Evolutionary conservation across 1,140 invertebrate species (phyloP).

Genomic region (Maniola jurtina): DNA sequence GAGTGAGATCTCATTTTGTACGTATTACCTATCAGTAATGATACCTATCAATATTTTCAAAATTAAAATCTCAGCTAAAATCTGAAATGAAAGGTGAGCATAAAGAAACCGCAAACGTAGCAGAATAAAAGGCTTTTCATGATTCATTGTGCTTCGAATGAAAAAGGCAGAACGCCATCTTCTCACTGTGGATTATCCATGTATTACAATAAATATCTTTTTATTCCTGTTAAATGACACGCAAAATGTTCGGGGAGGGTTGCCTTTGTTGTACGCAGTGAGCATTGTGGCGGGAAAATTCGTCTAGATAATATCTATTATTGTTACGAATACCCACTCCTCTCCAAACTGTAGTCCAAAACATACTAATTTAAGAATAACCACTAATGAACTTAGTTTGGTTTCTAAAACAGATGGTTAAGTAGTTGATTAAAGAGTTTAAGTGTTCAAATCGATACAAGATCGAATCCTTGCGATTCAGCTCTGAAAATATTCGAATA

Average conservation of each 20-base stretch:
- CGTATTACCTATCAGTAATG: too few species aligned
- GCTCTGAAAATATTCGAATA: too few species aligned
- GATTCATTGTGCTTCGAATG: conserved; percentile 23
- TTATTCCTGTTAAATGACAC: conserved; percentile 19
- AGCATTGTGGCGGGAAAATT: neutral
- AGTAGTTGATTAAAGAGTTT: too few species aligned
- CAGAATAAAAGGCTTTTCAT: conserved; percentile 20
- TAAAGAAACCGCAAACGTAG: conserved; percentile 21
- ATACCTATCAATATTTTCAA: conserved; percentile 4
- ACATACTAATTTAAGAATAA: too few species aligned
- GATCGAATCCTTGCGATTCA: too few species aligned
- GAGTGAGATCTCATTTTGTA: too few species aligned
- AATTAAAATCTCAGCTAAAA: neutral
- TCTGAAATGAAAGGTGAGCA: conserved; percentile 20
- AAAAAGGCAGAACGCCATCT: conserved; percentile 19
- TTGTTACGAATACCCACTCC: too few species aligned
- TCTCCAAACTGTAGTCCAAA: too few species aligned
- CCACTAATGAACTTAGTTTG: too few species aligned
- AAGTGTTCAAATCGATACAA: too few species aligned
- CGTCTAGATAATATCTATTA: neutral
- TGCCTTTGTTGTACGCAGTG: neutral
- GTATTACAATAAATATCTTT: conserved; percentile 28
- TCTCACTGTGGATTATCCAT: conserved; percentile 21
- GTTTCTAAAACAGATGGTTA: too few species aligned
- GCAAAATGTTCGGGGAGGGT: conserved; percentile 10